These are phyloP conservation scores for Cydia amplana DNA, from an alignment of 1,140 invertebrate genomes.

Conservation along the genomic window DNA sequence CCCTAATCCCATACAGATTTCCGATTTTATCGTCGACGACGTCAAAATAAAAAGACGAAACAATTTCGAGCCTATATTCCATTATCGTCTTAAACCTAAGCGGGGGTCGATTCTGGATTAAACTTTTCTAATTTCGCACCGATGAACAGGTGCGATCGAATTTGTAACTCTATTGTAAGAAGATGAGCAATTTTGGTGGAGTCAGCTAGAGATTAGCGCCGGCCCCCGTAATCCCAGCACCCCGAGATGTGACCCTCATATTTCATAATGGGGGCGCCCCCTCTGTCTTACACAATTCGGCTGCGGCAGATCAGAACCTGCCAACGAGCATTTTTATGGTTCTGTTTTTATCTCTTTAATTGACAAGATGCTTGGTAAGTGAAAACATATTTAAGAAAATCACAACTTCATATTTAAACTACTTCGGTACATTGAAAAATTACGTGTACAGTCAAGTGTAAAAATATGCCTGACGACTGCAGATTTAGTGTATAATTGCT, in stretches of 20 bases:
- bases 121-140: slow-evolving; percentile 57
- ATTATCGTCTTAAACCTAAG: slow-evolving; percentile 33
- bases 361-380: too few relatives aligned
- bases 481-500: too few relatives aligned
- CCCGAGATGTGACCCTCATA: slow-evolving; percentile 50
- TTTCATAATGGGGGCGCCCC: slow-evolving; percentile 52
- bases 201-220: slow-evolving; percentile 54
- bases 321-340: background rate
- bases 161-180: slow-evolving; percentile 53
- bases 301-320: slow-evolving; percentile 10
- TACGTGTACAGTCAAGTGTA: too few relatives aligned
- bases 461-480: too few relatives aligned
- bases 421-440: too few relatives aligned
- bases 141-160: slow-evolving; percentile 47
- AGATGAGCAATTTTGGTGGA: slow-evolving; percentile 54
- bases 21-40: slow-evolving; percentile 3
- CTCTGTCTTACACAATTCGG: background rate
- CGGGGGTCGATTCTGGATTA: slow-evolving; percentile 38
- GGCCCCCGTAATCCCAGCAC: slow-evolving; percentile 50
- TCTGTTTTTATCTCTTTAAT: background rate
- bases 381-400: too few relatives aligned
- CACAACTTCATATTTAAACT: too few relatives aligned
- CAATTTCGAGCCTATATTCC: slow-evolving; percentile 35
- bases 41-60: slow-evolving; percentile 27
- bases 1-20: background rate